Conservation (phyloP, 2,797 vertebrate genomes). For the Esox lucius region DNA sequence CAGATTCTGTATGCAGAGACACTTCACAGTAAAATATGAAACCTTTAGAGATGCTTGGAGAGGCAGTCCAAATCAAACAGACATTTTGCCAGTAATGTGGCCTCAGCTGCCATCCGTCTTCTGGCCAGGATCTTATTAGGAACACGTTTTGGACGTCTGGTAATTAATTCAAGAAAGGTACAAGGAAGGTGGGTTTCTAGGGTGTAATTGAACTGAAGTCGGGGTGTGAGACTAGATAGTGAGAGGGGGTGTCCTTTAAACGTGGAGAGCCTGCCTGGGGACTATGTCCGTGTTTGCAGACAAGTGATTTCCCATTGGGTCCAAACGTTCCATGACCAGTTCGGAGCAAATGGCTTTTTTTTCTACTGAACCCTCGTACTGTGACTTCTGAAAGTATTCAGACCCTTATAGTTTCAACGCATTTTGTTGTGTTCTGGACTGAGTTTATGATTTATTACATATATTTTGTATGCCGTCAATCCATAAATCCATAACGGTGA, state of each 20-base stretch:
- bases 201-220: conserved; percentile 33
- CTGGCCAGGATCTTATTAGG: conserved; percentile 46
- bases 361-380: too few species aligned
- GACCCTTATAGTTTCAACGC: too few species aligned
- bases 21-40: conserved; percentile 43
- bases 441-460: too few species aligned
- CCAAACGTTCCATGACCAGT: conserved; percentile 24
- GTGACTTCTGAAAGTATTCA: too few species aligned
- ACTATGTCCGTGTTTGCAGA: conserved; percentile 24
- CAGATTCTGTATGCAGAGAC: conserved; percentile 41
- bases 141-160: conserved; percentile 49
- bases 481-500: too few species aligned
- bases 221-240: conserved; percentile 14
- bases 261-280: conserved; percentile 15
- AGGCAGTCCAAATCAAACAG: conserved; percentile 65
- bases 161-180: conserved; percentile 41
- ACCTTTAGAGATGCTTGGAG: conserved; percentile 59
- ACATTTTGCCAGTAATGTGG: conserved; percentile 55
- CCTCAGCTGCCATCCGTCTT: conserved; percentile 58
- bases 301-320: conserved; percentile 28
- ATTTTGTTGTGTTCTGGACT: too few species aligned
- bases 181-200: conserved; percentile 31
- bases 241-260: conserved; percentile 4
- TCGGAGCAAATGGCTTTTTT: conserved; percentile 22
- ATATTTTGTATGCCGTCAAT: too few species aligned